A percentile compares a stretch with the other conserved stretches of the same genome.
These are phyloP conservation scores for Saiga tatarica DNA, from an alignment of 2,113 vertebrate species.

Conservation along the genomic window DNA sequence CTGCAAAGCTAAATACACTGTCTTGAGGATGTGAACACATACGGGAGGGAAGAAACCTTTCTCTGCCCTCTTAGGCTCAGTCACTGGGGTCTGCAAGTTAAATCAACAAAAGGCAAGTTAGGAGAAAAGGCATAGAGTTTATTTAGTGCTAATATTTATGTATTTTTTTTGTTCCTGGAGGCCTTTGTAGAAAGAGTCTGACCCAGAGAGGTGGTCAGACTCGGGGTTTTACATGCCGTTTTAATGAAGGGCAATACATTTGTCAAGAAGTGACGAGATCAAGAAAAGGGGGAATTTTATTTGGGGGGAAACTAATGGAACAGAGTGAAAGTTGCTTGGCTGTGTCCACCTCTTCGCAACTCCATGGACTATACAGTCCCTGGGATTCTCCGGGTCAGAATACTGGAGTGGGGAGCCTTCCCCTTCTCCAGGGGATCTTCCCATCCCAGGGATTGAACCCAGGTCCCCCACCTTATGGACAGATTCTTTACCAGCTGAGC, in stretches of 20 bases:
- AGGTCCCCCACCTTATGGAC: accelerated
- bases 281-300: not conserved
- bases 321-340: not conserved
- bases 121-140: not conserved
- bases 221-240: not conserved
- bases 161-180: not conserved
- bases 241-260: not conserved
- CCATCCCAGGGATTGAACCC: not conserved
- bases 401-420: not conserved
- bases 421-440: not conserved
- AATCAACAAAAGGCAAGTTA: accelerated
- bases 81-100: accelerated
- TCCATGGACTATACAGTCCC: accelerated
- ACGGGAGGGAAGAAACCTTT: accelerated
- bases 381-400: not conserved
- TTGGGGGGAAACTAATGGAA: not conserved
- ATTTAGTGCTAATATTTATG: not conserved
- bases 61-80: not conserved
- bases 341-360: not conserved
- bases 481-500: not conserved
- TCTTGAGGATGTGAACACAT: no score
- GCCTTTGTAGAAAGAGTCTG: not conserved
- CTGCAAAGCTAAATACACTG: accelerated
- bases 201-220: not conserved
- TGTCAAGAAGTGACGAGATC: not conserved